Conservation (phyloP, 2,113 vertebrate genomes). For the Apteryx mantelli region DNA sequence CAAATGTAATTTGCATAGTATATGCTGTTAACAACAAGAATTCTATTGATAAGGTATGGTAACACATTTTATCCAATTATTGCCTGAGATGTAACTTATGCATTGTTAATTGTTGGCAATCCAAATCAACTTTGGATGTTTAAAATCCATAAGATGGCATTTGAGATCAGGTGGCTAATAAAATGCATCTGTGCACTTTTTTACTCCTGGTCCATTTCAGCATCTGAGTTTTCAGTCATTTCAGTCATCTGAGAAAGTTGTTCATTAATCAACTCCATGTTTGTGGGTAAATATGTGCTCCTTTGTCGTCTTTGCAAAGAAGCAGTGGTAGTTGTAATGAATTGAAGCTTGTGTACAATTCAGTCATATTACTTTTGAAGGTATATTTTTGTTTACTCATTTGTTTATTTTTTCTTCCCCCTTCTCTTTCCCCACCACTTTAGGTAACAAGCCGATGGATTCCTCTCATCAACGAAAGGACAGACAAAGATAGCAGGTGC, state of each 20-base stretch:
- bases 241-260: neutral
- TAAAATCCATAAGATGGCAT: neutral
- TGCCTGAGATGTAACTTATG: neutral
- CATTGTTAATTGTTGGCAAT: neutral
- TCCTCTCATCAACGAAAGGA: slow-evolving; percentile 97
- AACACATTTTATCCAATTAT: neutral
- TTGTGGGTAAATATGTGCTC: neutral
- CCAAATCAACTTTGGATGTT: neutral
- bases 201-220: neutral
- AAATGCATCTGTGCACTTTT: neutral
- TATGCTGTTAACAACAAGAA: slow-evolving; percentile 99
- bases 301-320: neutral
- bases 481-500: slow-evolving; percentile 98
- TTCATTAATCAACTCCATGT: neutral
- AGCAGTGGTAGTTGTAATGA: neutral
- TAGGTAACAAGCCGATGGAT: slow-evolving; percentile 99
- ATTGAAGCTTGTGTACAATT: neutral
- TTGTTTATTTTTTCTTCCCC: neutral
- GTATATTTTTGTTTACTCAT: neutral
- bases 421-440: neutral
- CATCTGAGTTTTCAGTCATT: neutral
- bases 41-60: slow-evolving; percentile 95
- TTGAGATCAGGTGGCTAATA: neutral
- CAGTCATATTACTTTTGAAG: neutral
- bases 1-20: slow-evolving; percentile 98